phyloP scores from a whole-genome alignment of 2,113 vertebrate genomes.

The Tupaia chinensis region DNA sequence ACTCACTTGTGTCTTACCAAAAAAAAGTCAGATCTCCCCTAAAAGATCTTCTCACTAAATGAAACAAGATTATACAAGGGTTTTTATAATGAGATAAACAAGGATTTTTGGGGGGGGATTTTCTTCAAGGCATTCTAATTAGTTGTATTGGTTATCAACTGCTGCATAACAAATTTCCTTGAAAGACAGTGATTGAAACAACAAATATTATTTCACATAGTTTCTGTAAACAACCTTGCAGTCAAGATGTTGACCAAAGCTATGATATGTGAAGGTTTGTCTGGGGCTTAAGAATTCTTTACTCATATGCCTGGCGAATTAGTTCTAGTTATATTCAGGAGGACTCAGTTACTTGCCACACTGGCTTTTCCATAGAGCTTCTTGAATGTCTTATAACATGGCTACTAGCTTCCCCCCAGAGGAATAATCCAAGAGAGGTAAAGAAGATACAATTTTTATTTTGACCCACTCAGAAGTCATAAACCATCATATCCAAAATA shows the following conservation, averaged over 20 bases:
- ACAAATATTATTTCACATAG: neutral
- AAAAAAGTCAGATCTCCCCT: neutral
- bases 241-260: neutral
- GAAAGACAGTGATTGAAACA: neutral
- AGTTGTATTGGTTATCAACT: neutral
- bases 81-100: neutral
- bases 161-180: neutral
- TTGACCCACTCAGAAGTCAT: neutral
- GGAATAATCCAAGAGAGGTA: neutral
- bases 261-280: neutral
- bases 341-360: neutral
- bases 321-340: neutral
- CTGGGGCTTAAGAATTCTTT: neutral
- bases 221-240: neutral
- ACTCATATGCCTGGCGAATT: neutral
- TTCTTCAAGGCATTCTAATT: conserved; percentile 12
- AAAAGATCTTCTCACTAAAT: neutral
- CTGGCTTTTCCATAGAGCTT: neutral
- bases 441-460: neutral
- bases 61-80: neutral
- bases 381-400: neutral
- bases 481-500: neutral
- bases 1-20: neutral
- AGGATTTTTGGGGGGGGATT: too few species aligned
- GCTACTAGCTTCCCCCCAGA: neutral